A percentile compares a stretch with the other conserved stretches of the same genome.
These are phyloP conservation scores for Chiridota heheva DNA, from an alignment of 35 echinoderm and acorn worm genomes.

Conservation along the genomic window DNA sequence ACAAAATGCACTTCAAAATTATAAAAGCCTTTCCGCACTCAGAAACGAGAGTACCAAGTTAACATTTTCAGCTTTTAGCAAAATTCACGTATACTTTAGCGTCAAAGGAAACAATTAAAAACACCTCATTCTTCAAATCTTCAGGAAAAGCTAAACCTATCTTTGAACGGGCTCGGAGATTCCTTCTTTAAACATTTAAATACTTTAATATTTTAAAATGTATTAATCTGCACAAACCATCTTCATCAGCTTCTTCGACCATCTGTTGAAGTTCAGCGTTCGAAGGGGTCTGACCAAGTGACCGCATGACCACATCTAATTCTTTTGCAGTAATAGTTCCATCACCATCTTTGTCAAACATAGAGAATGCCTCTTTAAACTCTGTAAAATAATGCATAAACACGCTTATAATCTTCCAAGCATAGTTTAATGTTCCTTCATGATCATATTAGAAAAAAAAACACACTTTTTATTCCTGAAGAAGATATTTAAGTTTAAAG, in stretches of 20 bases:
- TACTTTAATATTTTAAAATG: too few species aligned
- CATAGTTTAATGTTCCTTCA: not conserved
- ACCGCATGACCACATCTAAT: slow-evolving; percentile 28
- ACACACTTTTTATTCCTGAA: not conserved
- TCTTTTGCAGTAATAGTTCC: not conserved
- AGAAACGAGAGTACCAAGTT: too few species aligned
- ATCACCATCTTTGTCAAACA: slow-evolving; percentile 44
- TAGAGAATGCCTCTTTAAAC: slow-evolving; percentile 27
- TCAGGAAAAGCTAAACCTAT: too few species aligned
- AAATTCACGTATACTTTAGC: too few species aligned
- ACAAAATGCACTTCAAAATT: too few species aligned
- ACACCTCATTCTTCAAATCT: too few species aligned
- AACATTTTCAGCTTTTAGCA: too few species aligned
- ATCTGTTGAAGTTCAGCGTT: slow-evolving; percentile 13
- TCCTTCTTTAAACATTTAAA: too few species aligned
- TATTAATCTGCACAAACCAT: too few species aligned
- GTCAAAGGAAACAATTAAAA: too few species aligned
- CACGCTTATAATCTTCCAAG: not conserved
- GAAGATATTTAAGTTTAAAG: not conserved
- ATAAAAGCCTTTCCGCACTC: too few species aligned
- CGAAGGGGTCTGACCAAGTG: slow-evolving; percentile 15
- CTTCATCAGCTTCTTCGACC: slow-evolving; percentile 16
- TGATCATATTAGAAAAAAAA: not conserved
- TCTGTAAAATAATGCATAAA: not conserved
- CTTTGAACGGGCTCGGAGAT: too few species aligned